Base-by-base conservation (phyloP, 2,113 vertebrate genomes). In the Indicator maculatus region DNA sequence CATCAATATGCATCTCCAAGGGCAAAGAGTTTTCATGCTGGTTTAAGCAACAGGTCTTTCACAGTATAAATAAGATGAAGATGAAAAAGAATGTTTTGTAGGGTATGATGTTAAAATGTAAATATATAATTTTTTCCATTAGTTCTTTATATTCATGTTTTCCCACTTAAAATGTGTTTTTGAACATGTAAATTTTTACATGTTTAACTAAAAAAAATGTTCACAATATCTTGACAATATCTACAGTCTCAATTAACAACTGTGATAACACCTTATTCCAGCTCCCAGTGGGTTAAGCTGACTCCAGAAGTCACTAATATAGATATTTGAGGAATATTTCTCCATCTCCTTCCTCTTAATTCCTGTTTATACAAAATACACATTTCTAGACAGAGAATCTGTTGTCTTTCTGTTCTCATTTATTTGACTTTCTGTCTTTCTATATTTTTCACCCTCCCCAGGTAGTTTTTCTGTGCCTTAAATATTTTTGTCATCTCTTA, bases 1-100 rank as follows among this genome's bases (percentile, higher is more conserved):
- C 47, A 84, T 85, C 96, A 95, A 84, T 88, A 92, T 73, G 36
- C 56, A 92, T 81, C 47, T 96, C 75, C 78, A 93, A 95, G 83
- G 73, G 52, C 76, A 93, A 72, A 85, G 17, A 71, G 52, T 84
- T 82, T 88, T 93, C n/a, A 59, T 45, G 52, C 61, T 95, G 88
- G 27, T 36, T 92, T 89, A 87, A 77, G 80, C 20, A 89, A 94
- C 58, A 86, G 4, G 56, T 70, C 38, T 78, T 67, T 47, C 58
- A 74, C 12, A 64, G 38, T 30, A 70, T 73, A 93, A 92, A 61
- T 67, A 45, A 88, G 45, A 75, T 44, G 24, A 86, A 93, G 76
- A 91, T 60, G 20, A 74, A 95, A 65, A 94, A 79, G 2, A 47
- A 58, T 19, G 3, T 28, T 86, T 65, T 41, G 41, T n/a, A 65